Base-by-base conservation (phyloP, 2,888 invertebrate genomes). In the Subacronicta megacephala region DNA sequence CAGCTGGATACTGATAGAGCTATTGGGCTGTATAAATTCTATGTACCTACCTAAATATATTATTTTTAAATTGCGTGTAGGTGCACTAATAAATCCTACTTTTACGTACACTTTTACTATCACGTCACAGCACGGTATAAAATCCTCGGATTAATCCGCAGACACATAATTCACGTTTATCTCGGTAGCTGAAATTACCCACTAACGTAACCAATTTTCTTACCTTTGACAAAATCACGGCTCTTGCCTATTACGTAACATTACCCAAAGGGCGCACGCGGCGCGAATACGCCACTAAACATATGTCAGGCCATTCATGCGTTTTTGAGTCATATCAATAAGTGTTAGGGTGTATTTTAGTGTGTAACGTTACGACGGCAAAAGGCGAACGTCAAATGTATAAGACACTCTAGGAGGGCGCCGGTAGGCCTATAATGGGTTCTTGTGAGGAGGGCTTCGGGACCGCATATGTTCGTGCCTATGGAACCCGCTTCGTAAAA, bases 191-290 rank as follows among this genome's bases (percentile, higher is more conserved):
- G 78, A 87, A 90, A 92, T 92, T 89, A 90, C 88, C 89, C 88
- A 89, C 88, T 90, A 90, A 90, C 90, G 84, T 87, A 91, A 92
- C 91, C 92, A 94, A 93, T 94, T 93, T 93, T 92, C 90, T 92
- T 93, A 93, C 93, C 93, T 94, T 93, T 94, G 93, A 93, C 92
- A 90, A 90, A 94, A 94, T 93, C 93, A 90, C 89, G 84, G 77
- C 80, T 77, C 82, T 83, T 85, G 87, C 90, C 89, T 90, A 92
- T 92, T 93, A 93, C 90, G 89, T 90, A 90, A 93, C 93, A 92
- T 93, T 90, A 91, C 93, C 92, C 93, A 88, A 87, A 92, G 92
- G 93, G 89, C 92, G 83, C 76, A 92, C 91, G 92, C 89, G 88
- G 79, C 75, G 76, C 78, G 92, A 90, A 93, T 92, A 91, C 72